These are phyloP conservation scores for Ailuropoda melanoleuca DNA, from an alignment of 2,113 vertebrate genomes.

Conservation along the genomic window DNA sequence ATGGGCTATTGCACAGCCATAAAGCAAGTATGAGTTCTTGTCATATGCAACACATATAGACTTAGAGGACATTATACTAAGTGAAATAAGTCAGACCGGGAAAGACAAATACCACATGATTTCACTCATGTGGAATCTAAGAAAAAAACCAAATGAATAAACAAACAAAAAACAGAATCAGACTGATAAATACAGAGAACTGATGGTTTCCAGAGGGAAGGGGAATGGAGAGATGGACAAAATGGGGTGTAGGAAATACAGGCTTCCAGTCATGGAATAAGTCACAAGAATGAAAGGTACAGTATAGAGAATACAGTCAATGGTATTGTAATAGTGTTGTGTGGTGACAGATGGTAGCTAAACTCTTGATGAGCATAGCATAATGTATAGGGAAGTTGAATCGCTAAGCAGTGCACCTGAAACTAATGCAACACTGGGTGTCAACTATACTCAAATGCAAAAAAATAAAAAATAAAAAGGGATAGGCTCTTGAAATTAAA, in stretches of 20 bases:
- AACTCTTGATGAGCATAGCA: neutral
- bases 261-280: neutral
- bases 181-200: neutral
- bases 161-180: neutral
- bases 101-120: neutral
- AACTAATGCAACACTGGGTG: neutral
- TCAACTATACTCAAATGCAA: neutral
- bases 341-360: neutral
- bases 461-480: neutral
- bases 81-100: neutral
- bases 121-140: neutral
- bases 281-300: neutral
- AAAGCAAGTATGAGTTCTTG: neutral
- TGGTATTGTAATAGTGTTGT: neutral
- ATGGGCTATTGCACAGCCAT: neutral
- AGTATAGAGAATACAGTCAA: neutral
- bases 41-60: neutral
- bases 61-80: neutral
- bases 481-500: neutral
- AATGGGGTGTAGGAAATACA: neutral
- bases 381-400: neutral
- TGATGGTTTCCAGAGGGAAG: neutral
- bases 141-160: neutral
- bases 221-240: neutral
- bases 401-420: neutral